Evolutionary conservation across 2,113 vertebrate genomes (phyloP), one percentile per base, ranked within the genome.

Genomic region (Manacus vitellinus): DNA sequence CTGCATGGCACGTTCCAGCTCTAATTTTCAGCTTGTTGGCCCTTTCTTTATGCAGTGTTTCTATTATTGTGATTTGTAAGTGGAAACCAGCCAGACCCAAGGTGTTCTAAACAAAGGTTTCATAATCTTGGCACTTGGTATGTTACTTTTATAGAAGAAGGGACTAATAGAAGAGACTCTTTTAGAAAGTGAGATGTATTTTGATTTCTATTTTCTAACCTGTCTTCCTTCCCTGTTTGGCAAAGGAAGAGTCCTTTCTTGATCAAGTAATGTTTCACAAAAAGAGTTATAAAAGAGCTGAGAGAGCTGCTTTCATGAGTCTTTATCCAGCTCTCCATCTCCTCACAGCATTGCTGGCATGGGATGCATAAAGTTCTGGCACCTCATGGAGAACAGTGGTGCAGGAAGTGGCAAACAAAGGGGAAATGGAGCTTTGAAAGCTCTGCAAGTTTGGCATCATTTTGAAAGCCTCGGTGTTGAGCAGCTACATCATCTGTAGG

Each of bases 331-430:
- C 28, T 5, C 9, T 9, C 51, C 4, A 3, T 10, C 62, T 46
- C 46, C 44, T 54, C 3, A 0, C 14, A 14, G 12, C 8, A 0
- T 1, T 33, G n/a, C 39, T 81, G 76, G 31, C 0, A 0, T 4
- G 23, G 12, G 43, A 33, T 28, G 61, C 55, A 5, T 41, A 47
- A 61, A 67, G 41, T 21, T 31, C 43, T 8, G 59, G 43, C 5
- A 4, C 33, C 16, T 66, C 33, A 23, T 0, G 5, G 41, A 68
- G 70, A 65, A 31, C 0, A 17, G 18, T 22, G 49, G 22, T n/a
- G 41, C 7, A 30, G 37, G 39, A 52, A n/a, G 9, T 9, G 25
- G 5, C 15, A 68, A 75, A 68, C 1, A 8, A 31, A 61, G 25
- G 33, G 52, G 44, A 85, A 93, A 30, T 1, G 10, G 20, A 91